phyloP scores from a whole-genome alignment of 64 coral and sea anemone species.

The Porites australiensis region DNA sequence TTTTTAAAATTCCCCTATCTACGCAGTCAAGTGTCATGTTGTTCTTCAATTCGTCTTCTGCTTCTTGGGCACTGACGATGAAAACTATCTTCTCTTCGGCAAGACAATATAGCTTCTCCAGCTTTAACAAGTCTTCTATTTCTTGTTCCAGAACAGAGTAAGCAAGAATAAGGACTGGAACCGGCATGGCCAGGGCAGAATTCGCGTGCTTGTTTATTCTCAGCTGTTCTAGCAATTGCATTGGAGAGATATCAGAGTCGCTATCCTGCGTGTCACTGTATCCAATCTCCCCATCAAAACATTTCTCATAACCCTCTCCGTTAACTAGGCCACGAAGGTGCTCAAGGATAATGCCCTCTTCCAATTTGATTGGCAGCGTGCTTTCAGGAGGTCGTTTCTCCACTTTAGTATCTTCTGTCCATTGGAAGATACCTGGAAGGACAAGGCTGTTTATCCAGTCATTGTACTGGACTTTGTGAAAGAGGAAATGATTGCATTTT shows the following conservation, averaged over 20 bases:
- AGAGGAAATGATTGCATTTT: slow-evolving; percentile 44
- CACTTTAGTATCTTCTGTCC: slow-evolving; percentile 3
- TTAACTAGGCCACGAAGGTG: neutral
- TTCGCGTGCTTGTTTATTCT: neutral
- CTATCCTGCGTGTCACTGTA: neutral
- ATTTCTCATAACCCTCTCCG: neutral
- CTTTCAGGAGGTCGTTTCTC: neutral
- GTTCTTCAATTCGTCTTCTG: neutral
- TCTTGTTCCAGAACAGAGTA: neutral
- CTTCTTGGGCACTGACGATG: slow-evolving; percentile 48
- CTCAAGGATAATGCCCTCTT: slow-evolving; percentile 29
- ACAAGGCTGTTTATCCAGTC: slow-evolving; percentile 43
- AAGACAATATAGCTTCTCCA: neutral
- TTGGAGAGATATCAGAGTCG: neutral
- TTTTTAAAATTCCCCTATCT: neutral
- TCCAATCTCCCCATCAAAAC: neutral
- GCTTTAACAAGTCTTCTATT: neutral
- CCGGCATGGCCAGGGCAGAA: neutral
- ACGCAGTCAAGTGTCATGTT: neutral
- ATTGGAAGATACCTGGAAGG: slow-evolving; percentile 1
- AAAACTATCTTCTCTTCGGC: neutral
- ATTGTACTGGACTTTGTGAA: slow-evolving; percentile 55
- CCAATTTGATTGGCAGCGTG: neutral
- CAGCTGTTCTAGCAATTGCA: neutral
- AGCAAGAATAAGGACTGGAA: neutral